These are phyloP conservation scores for Nothocercus julius DNA, from an alignment of 2,113 vertebrate species.

Conservation along the genomic window DNA sequence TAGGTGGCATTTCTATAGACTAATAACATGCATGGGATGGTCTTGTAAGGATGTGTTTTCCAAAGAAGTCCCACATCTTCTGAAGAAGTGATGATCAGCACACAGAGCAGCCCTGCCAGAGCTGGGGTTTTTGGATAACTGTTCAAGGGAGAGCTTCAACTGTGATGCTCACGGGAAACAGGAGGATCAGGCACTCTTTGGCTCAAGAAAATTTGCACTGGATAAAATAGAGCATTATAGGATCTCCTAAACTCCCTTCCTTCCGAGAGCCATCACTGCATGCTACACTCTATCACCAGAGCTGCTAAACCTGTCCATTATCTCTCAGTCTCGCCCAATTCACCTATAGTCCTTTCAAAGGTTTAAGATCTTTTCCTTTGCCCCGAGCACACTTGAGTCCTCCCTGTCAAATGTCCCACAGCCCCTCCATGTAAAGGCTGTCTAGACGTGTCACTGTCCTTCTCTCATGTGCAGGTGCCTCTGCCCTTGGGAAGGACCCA, in stretches of 20 bases:
- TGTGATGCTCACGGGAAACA: not conserved
- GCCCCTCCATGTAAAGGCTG: not conserved
- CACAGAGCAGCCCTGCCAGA: not conserved
- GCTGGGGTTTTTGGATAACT: not conserved
- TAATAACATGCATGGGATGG: not conserved
- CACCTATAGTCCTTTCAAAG: not conserved
- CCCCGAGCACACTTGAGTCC: not conserved
- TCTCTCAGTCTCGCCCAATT: not conserved
- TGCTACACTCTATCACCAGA: not conserved
- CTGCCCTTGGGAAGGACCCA: not conserved
- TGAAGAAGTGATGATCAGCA: not conserved
- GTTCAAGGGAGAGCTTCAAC: not conserved
- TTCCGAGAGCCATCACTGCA: not conserved
- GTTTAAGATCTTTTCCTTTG: not conserved
- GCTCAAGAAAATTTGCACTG: not conserved
- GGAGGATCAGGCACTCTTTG: not conserved
- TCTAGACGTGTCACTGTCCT: fast-evolving
- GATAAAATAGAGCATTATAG: not conserved
- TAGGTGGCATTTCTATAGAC: not conserved
- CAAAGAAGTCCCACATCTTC: not conserved
- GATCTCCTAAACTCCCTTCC: not conserved
- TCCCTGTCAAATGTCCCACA: not conserved
- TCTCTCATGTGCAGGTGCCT: not conserved
- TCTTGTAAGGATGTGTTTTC: not conserved
- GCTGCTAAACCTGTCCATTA: not conserved